phyloP scores from a whole-genome alignment of 1,140 invertebrate genomes.

The Pinna nobilis region DNA sequence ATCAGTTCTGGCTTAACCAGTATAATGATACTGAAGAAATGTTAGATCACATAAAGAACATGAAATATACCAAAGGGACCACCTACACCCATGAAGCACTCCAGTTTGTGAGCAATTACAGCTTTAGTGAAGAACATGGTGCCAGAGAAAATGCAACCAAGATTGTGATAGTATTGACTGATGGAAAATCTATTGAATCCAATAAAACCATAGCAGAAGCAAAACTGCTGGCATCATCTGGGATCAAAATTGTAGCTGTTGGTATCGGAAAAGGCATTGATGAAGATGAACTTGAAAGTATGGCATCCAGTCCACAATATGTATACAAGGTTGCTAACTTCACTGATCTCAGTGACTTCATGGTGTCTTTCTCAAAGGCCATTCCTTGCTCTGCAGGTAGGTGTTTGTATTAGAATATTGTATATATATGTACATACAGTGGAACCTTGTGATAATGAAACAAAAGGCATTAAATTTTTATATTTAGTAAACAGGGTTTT shows the following conservation, averaged over 20 bases:
- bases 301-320: neutral
- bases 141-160: slow-evolving; percentile 15
- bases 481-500: no score
- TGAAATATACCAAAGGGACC: slow-evolving; percentile 9
- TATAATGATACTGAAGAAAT: slow-evolving; percentile 8
- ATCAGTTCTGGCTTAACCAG: slow-evolving; percentile 22
- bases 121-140: slow-evolving; percentile 18
- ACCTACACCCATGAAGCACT: slow-evolving; percentile 31
- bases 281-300: neutral
- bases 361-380: neutral
- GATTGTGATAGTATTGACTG: slow-evolving; percentile 36
- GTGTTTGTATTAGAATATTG: neutral
- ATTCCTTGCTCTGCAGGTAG: neutral
- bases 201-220: slow-evolving; percentile 1
- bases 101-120: slow-evolving; percentile 17
- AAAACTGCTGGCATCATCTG: neutral
- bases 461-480: no score
- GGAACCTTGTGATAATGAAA: no score
- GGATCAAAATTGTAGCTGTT: neutral
- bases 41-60: slow-evolving; percentile 19
- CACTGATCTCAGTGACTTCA: neutral
- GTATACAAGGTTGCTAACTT: neutral
- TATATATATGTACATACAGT: no score
- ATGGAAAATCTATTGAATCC: slow-evolving; percentile 25
- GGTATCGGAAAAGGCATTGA: neutral